Base-by-base conservation (phyloP, 2,113 vertebrate species). In the Leiothrix lutea region DNA sequence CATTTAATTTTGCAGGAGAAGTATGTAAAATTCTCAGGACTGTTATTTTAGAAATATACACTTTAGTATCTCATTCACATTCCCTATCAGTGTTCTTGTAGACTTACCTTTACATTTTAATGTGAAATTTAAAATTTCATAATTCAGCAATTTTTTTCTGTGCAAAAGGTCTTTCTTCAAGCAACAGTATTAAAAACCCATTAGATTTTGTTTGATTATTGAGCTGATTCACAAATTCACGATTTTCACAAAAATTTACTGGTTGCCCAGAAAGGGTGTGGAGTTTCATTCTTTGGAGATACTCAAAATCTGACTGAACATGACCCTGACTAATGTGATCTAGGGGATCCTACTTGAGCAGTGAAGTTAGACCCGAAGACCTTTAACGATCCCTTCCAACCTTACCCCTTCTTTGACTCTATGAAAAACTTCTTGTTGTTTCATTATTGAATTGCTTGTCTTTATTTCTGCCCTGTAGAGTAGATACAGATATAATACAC, bases 251-350 rank as follows among this genome's bases (percentile, higher is more conserved):
- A 6, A 84, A 84, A 12, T 47, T 7, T 45, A 28, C 28, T 11
- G 1, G 8, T 8, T 51, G 5, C 5, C 10, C 8, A 25, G 33
- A 51, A 44, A 29, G 7, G 5, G 21, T 51, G 6, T 51, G 19
- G 23, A 29, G 18, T 20, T 8, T 65, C 0, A 0, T 23, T 50
- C 33, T 45, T 51, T 28, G 10, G 33, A 33, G 15, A n/a, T 21
- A 8, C 14, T 58, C 36, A 80, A 65, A 80, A 58, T 35, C 8
- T 42, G 13, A 51, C 14, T n/a, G 28, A 51, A 17, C 7, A 66
- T 0, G 1, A 58, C 8, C 15, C 3, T 36, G 19, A 44, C 2
- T 20, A 58, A 23, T 13, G 7, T 38, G 15, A 4, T 57, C 9
- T 28, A 44, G 18, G 5, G 2, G 6, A 45, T 14, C 44, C 26